These are phyloP conservation scores for Dicaeum eximium DNA, from an alignment of 2,113 vertebrate species.

Conservation along the genomic window DNA sequence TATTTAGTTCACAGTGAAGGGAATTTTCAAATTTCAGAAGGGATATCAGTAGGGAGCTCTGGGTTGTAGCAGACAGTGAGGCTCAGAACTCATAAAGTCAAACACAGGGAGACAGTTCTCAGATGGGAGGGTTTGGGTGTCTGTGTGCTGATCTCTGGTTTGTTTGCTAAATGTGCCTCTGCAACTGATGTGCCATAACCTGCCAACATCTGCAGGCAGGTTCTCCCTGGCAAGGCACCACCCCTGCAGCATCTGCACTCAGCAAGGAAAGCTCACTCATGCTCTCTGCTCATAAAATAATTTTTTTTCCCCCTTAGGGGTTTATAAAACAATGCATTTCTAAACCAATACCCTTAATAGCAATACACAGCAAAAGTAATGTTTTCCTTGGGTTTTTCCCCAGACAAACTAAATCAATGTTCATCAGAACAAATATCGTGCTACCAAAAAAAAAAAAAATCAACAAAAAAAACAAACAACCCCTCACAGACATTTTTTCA, in stretches of 20 bases:
- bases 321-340: background rate
- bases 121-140: accelerated
- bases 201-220: background rate
- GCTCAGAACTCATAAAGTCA: background rate
- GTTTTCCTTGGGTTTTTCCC: background rate
- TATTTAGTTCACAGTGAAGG: background rate
- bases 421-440: background rate
- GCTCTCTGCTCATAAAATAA: background rate
- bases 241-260: background rate
- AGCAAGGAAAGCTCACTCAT: background rate
- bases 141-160: background rate
- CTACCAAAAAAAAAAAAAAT: background rate
- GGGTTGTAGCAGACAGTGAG: background rate
- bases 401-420: background rate
- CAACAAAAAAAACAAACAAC: no score
- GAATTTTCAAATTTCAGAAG: background rate
- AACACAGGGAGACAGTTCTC: background rate
- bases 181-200: background rate
- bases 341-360: background rate
- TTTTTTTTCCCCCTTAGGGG: accelerated
- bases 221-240: background rate
- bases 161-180: background rate
- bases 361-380: background rate
- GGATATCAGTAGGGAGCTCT: background rate
- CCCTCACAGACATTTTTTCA: background rate